These are phyloP conservation scores for Lerista edwardsae DNA, from an alignment of 2,797 vertebrate genomes.

Conservation along the genomic window DNA sequence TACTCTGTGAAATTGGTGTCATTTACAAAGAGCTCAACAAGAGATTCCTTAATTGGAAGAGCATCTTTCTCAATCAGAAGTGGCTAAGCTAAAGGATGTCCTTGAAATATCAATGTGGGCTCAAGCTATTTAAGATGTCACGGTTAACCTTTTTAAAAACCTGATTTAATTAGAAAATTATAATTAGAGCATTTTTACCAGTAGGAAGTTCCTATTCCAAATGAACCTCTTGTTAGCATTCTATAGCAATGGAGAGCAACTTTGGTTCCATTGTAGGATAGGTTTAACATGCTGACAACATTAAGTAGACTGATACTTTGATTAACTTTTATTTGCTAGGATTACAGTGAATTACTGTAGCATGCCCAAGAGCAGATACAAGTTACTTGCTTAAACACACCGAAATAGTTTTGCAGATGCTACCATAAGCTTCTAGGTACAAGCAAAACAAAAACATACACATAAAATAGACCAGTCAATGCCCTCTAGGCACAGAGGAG, in stretches of 20 bases:
- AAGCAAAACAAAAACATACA: constrained; percentile 42
- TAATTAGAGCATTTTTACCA: constrained; percentile 65
- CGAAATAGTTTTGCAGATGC: constrained; percentile 61
- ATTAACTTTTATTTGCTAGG: constrained; percentile 70
- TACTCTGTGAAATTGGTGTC: no score
- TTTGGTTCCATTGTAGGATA: constrained; percentile 42
- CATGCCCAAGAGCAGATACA: constrained; percentile 61
- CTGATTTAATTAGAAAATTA: constrained; percentile 80
- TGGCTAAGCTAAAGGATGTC: constrained; percentile 66
- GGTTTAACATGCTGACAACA: constrained; percentile 53
- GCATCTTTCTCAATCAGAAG: constrained; percentile 72
- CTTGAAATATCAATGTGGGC: constrained; percentile 75
- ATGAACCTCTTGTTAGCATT: constrained; percentile 59
- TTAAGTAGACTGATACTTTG: constrained; percentile 56
- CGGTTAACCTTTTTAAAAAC: constrained; percentile 73
- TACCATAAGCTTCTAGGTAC: constrained; percentile 55
- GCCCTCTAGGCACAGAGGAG: constrained; percentile 14
- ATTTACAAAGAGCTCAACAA: constrained; percentile 68
- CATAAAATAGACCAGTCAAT: constrained; percentile 61
- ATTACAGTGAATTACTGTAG: constrained; percentile 67
- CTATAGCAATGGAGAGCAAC: constrained; percentile 39
- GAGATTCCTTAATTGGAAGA: constrained; percentile 72
- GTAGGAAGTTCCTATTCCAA: constrained; percentile 63
- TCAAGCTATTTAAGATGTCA: constrained; percentile 75
- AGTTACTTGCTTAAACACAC: constrained; percentile 67